A percentile compares a stretch with the other conserved stretches of the same genome.
phyloP scores from a whole-genome alignment of 2,113 vertebrate species.

The Balaeniceps rex region DNA sequence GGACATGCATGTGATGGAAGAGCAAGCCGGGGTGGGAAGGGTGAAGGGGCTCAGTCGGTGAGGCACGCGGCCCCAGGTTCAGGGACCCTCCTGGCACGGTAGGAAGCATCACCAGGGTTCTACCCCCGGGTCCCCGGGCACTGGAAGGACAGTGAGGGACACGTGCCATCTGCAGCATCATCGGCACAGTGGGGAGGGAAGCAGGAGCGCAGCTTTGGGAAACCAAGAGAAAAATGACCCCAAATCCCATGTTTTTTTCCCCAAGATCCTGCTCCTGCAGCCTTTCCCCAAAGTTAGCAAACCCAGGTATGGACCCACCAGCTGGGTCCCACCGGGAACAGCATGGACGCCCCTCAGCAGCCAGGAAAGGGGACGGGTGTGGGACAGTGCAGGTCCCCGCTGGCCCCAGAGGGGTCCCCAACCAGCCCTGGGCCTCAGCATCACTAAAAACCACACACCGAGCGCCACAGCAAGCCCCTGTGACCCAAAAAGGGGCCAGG shows the following conservation, averaged over 20 bases:
- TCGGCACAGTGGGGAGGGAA: background rate
- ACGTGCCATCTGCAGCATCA: background rate
- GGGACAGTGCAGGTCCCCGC: background rate
- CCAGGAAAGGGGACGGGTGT: background rate
- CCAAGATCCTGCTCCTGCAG: background rate
- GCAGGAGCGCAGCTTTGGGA: background rate
- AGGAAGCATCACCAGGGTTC: background rate
- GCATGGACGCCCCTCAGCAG: background rate
- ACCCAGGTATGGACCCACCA: background rate
- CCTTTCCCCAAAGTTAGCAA: background rate
- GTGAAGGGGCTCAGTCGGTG: background rate
- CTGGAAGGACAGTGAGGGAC: background rate
- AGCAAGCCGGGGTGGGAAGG: background rate
- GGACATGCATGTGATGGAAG: background rate
- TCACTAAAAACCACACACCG: background rate
- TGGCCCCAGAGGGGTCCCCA: background rate
- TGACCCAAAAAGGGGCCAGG: background rate
- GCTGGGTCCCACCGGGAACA: background rate
- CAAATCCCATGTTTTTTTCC: background rate
- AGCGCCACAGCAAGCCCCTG: background rate
- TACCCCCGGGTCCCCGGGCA: rapidly evolving
- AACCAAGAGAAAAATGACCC: background rate
- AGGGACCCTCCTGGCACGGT: background rate
- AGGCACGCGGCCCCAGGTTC: background rate
- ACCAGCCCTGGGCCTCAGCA: background rate